Evolutionary conservation across 2,113 vertebrate genomes (phyloP).

Genomic region (Protomyctophum bolini): DNA sequence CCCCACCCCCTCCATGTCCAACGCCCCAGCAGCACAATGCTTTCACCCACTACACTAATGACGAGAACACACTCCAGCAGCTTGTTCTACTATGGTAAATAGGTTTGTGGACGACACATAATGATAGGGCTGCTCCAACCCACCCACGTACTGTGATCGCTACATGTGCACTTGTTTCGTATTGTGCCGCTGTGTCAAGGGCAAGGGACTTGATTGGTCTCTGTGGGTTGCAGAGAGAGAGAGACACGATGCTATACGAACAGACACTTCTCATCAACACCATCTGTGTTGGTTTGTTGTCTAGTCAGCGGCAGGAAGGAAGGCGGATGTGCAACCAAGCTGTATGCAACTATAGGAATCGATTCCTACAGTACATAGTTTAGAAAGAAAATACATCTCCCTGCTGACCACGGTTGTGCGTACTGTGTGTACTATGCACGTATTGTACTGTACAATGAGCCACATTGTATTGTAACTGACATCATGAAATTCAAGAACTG

Average conservation of each 20-base stretch:
- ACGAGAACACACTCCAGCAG: slow-evolving; percentile 62
- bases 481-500: slow-evolving; percentile 70
- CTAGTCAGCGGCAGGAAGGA: neutral
- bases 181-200: slow-evolving; percentile 14
- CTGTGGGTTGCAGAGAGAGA: neutral
- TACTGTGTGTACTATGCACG: slow-evolving; percentile 15
- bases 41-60: slow-evolving; percentile 64
- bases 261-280: neutral
- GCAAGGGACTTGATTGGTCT: slow-evolving; percentile 21
- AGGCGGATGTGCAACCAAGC: neutral
- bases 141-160: slow-evolving; percentile 14
- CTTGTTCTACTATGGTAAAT: slow-evolving; percentile 49
- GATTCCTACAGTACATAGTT: slow-evolving; percentile 3
- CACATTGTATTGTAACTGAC: slow-evolving; percentile 74
- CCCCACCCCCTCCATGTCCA: slow-evolving; percentile 19
- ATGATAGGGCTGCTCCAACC: slow-evolving; percentile 41
- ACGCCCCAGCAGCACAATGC: slow-evolving; percentile 52
- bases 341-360: too few relatives aligned
- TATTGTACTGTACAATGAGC: slow-evolving; percentile 35
- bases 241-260: slow-evolving; percentile 6
- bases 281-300: neutral
- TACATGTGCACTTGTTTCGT: slow-evolving; percentile 22
- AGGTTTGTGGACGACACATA: slow-evolving; percentile 42
- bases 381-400: slow-evolving; percentile 1
- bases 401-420: slow-evolving; percentile 29